phyloP scores from a whole-genome alignment of 2,888 invertebrate species.

The Neoscelio sp. region DNA sequence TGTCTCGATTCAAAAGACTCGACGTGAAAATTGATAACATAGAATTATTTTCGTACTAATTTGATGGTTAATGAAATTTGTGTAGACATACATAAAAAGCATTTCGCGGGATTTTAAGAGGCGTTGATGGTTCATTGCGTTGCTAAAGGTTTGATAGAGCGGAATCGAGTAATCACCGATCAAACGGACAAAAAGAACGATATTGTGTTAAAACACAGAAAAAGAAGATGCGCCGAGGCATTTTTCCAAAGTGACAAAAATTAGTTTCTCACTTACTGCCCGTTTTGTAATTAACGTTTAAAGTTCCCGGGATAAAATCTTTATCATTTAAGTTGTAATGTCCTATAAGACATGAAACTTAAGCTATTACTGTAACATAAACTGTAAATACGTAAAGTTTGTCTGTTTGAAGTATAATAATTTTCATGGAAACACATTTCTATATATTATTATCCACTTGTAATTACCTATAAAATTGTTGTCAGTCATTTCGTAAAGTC shows the following conservation, averaged over 20 bases:
- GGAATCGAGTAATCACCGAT: slow-evolving; percentile 54
- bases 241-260: slow-evolving; percentile 4
- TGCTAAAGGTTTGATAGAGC: slow-evolving; percentile 49
- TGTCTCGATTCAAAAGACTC: slow-evolving; percentile 15
- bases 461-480: slow-evolving; percentile 2
- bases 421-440: slow-evolving; percentile 10
- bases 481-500: slow-evolving; percentile 2
- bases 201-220: slow-evolving; percentile 24
- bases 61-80: slow-evolving; percentile 30
- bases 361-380: slow-evolving; percentile 30
- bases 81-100: slow-evolving; percentile 30
- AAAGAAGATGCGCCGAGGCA: background rate
- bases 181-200: slow-evolving; percentile 38
- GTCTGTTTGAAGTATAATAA: slow-evolving; percentile 18
- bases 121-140: slow-evolving; percentile 33
- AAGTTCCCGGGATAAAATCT: slow-evolving; percentile 44
- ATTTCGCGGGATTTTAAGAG: slow-evolving; percentile 24
- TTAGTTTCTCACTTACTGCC: slow-evolving; percentile 11
- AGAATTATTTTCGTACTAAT: slow-evolving; percentile 17
- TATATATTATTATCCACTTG: slow-evolving; percentile 11
- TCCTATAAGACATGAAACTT: slow-evolving; percentile 44
- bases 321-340: slow-evolving; percentile 48
- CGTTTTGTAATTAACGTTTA: slow-evolving; percentile 41
- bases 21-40: slow-evolving; percentile 26
- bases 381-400: slow-evolving; percentile 18